These are phyloP conservation scores for Steatocranus sp. DNA, from an alignment of 2,797 vertebrate species.

Conservation along the genomic window DNA sequence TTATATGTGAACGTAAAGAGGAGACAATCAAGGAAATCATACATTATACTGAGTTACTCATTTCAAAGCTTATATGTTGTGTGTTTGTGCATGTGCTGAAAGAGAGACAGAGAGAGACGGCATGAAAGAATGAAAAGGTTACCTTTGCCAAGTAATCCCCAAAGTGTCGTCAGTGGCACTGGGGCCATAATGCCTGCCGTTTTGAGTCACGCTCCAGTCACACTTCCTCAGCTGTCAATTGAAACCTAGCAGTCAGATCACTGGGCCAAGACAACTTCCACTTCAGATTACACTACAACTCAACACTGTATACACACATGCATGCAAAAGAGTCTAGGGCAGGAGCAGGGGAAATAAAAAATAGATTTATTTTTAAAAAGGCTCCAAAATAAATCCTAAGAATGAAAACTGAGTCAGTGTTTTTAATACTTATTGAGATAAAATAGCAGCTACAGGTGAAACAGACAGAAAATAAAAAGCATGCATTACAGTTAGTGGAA, in stretches of 20 bases:
- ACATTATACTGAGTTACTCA: not conserved
- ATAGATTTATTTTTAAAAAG: not conserved
- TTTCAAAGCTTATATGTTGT: not conserved
- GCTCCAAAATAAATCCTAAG: constrained; percentile 3
- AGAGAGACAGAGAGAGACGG: constrained; percentile 44
- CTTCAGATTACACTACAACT: constrained; percentile 67
- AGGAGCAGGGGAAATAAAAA: constrained; percentile 14
- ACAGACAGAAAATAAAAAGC: constrained; percentile 48
- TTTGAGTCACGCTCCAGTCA: constrained; percentile 99
- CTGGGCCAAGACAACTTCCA: constrained; percentile 96
- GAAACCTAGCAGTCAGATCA: constrained; percentile 99
- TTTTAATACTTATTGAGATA: constrained; percentile 5
- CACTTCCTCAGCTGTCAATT: constrained; percentile 99
- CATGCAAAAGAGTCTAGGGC: constrained; percentile 53
- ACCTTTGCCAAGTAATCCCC: constrained; percentile 99
- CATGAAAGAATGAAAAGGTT: constrained; percentile 99
- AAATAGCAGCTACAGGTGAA: constrained; percentile 31
- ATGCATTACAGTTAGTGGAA: constrained; percentile 72
- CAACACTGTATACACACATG: constrained; percentile 57
- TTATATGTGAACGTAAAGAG: not conserved
- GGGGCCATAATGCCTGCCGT: constrained; percentile 99
- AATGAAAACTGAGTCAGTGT: not conserved
- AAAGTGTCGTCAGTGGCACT: constrained; percentile 99
- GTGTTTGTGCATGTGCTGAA: constrained; percentile 11
- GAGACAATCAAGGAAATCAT: constrained; percentile 7